Evolutionary conservation across 1,140 invertebrate species (phyloP), one percentile per base, ranked within the genome.

Genomic region (Drosophila murphyi): DNA sequence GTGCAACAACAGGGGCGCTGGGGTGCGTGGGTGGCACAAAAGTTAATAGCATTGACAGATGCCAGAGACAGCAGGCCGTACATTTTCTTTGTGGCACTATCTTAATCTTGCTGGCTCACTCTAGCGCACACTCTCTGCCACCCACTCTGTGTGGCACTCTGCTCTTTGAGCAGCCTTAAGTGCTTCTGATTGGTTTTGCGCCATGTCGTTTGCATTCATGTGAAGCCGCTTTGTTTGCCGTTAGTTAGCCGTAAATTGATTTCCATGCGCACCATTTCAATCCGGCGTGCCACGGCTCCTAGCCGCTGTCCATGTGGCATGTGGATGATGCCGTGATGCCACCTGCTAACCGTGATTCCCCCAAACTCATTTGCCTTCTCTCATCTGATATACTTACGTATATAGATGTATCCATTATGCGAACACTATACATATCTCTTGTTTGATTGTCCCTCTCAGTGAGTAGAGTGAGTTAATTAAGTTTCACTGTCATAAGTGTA

Each of bases 21-120:
- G 54, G 20, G 8, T 34, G 12, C n/a, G 34, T n/a, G 2, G 4
- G 48, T 8, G 35, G 50, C 2, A 62, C 60, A 61, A 89, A 88
- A 88, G 85, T 83, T 88, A 89, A 88, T 89, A 83, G 83, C 76
- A 80, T 89, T 89, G 85, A 87, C 77, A 88, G 80, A 80, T 76
- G 85, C 70, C 78, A 73, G 55, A 73, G 80, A 73, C 76, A 77
- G 64, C 74, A 70, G 69, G 56, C 55, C 59, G 47, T 63, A 59
- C 59, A 51, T 57, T 68, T 76, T 70, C 67, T 70, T 51, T 74
- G 72, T 56, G 34, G 34, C 35, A 50, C n/a, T 55, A 74, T 70
- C 52, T 68, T 71, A 69, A 52, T 52, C 60, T 56, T 34, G 29
- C 28, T 28, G 10, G 39, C 69, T 57, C 48, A n/a, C 52, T 47